phyloP scores from a whole-genome alignment of 2,113 vertebrate species.

The Nipponia nippon region DNA sequence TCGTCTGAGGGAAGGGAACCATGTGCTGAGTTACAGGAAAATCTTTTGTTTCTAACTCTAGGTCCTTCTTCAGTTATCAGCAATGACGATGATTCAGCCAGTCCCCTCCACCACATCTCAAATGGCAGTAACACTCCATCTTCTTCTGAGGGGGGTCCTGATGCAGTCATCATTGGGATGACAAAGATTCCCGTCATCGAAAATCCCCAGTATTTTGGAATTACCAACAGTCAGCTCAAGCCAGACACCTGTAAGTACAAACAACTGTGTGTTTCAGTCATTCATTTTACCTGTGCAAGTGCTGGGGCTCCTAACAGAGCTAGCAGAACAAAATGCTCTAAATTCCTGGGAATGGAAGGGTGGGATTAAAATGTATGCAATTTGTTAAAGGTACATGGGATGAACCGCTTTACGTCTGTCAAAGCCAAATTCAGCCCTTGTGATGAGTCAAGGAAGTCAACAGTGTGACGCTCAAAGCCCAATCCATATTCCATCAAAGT shows the following conservation, averaged over 20 bases:
- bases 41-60: constrained; percentile 70
- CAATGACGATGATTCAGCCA: constrained; percentile 92
- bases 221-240: constrained; percentile 91
- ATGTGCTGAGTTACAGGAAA: constrained; percentile 13
- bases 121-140: constrained; percentile 94
- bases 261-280: constrained; percentile 11
- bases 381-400: background rate
- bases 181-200: constrained; percentile 96
- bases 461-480: background rate
- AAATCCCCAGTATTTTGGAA: constrained; percentile 96
- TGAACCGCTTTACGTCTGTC: constrained; percentile 27
- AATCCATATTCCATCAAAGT: background rate
- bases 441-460: background rate
- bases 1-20: background rate
- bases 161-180: constrained; percentile 95
- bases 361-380: background rate
- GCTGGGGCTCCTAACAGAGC: background rate
- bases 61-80: constrained; percentile 95
- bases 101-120: constrained; percentile 94
- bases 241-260: constrained; percentile 92
- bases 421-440: constrained; percentile 25
- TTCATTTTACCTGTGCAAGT: background rate
- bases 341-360: background rate
- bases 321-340: background rate
- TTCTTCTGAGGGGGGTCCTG: constrained; percentile 91